Conservation (phyloP, 2,888 invertebrate genomes). For the Drosophila dives region DNA sequence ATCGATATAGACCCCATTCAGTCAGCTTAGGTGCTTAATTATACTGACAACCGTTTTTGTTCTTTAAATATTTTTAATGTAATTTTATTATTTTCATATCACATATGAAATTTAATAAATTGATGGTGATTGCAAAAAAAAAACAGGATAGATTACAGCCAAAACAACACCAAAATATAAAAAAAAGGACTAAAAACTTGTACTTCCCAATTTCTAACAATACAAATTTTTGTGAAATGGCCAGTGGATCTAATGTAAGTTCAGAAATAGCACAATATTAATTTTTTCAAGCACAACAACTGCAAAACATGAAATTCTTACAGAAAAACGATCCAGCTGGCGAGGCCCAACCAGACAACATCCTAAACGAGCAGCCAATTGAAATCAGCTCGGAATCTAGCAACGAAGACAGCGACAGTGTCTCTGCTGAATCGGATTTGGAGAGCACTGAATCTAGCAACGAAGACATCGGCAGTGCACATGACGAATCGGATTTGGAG, state of each 20-base stretch:
- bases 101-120: not conserved
- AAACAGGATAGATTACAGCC: too few species aligned
- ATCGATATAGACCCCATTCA: not conserved
- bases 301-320: not conserved
- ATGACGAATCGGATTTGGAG: constrained; percentile 2
- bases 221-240: constrained; percentile 23
- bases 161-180: not conserved
- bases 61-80: not conserved
- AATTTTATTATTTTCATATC: too few species aligned
- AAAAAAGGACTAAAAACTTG: not conserved
- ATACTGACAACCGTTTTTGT: not conserved
- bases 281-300: not conserved
- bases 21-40: not conserved
- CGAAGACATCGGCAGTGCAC: too few species aligned
- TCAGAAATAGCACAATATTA: not conserved
- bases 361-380: constrained; percentile 44
- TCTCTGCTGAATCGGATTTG: not conserved
- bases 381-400: constrained; percentile 51
- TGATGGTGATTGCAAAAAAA: not conserved
- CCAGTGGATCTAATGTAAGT: constrained; percentile 45
- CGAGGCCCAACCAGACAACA: constrained; percentile 23
- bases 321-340: constrained; percentile 37
- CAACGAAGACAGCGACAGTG: constrained; percentile 15
- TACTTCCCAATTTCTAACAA: constrained; percentile 5
- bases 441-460: too few species aligned